phyloP scores from a whole-genome alignment of 2,797 vertebrate genomes.

The Gephyroberyx darwinii region DNA sequence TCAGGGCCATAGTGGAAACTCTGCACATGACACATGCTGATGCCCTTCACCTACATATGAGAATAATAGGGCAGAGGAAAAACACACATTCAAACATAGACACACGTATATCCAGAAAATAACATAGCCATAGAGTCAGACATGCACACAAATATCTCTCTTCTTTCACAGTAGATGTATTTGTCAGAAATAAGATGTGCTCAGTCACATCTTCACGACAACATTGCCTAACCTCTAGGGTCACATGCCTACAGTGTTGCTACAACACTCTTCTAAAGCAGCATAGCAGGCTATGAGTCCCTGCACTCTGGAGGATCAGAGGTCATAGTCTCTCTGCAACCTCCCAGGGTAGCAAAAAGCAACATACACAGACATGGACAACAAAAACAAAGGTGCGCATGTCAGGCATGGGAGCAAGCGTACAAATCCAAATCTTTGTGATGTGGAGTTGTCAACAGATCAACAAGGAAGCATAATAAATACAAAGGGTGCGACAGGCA shows the following conservation, averaged over 20 bases:
- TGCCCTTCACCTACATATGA: slow-evolving; percentile 2
- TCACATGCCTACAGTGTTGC: slow-evolving; percentile 12
- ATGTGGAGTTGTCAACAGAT: slow-evolving; percentile 29
- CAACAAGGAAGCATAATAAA: slow-evolving; percentile 16
- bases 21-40: not conserved
- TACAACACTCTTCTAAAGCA: not conserved
- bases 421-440: not conserved
- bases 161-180: slow-evolving; percentile 12
- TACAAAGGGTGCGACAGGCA: slow-evolving; percentile 11
- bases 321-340: slow-evolving; percentile 18
- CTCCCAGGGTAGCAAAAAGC: slow-evolving; percentile 1
- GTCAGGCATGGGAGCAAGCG: not conserved
- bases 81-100: not conserved
- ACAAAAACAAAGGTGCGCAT: slow-evolving; percentile 20
- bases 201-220: not conserved
- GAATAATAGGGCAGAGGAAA: not conserved
- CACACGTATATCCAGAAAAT: not conserved
- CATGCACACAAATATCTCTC: not conserved
- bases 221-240: not conserved
- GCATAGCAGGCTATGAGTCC: not conserved
- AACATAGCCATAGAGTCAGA: not conserved
- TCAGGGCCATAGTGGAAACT: not conserved
- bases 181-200: slow-evolving; percentile 3
- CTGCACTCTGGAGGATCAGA: not conserved
- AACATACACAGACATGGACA: not conserved